These are phyloP conservation scores for Drosophila guanche DNA, from an alignment of 1,140 invertebrate species.

Conservation along the genomic window DNA sequence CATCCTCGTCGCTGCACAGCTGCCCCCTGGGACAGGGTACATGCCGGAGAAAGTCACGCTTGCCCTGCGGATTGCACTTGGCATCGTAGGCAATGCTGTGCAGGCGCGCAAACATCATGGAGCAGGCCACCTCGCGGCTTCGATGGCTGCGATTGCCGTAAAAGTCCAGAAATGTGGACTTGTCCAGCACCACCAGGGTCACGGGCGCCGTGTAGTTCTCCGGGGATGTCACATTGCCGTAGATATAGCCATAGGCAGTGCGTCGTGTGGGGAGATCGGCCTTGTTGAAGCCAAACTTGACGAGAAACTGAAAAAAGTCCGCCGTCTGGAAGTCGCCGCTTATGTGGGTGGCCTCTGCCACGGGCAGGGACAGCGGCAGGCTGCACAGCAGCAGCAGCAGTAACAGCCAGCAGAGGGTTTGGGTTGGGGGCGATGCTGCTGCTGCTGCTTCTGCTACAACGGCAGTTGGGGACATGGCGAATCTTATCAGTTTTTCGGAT, in stretches of 20 bases:
- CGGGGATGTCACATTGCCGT: slow-evolving; percentile 94
- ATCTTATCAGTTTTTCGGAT: slow-evolving; percentile 59
- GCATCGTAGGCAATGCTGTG: slow-evolving; percentile 93
- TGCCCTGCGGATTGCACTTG: slow-evolving; percentile 89
- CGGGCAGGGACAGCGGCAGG: slow-evolving; percentile 22
- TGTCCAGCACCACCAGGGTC: slow-evolving; percentile 94
- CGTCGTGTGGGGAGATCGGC: slow-evolving; percentile 91
- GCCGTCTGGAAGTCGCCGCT: slow-evolving; percentile 87
- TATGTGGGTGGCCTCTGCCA: slow-evolving; percentile 59
- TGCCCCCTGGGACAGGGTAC: slow-evolving; percentile 92
- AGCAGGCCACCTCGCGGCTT: slow-evolving; percentile 87
- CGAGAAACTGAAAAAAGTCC: slow-evolving; percentile 95
- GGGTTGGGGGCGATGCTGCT: slow-evolving; percentile 7
- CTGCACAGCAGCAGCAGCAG: slow-evolving; percentile 20
- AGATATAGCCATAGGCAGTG: slow-evolving; percentile 94
- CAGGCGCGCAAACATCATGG: slow-evolving; percentile 93
- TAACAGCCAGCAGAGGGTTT: slow-evolving; percentile 24
- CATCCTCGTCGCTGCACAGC: slow-evolving; percentile 94
- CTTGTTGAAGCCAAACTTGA: slow-evolving; percentile 98
- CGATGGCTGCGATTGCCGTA: slow-evolving; percentile 88
- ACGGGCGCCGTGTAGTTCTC: slow-evolving; percentile 87
- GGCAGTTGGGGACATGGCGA: slow-evolving; percentile 31
- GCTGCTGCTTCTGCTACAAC: slow-evolving; percentile 9
- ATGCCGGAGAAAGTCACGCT: slow-evolving; percentile 93
- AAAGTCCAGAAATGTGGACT: slow-evolving; percentile 93